phyloP scores from a whole-genome alignment of 2,113 vertebrate species.

The Sapajus apella region DNA sequence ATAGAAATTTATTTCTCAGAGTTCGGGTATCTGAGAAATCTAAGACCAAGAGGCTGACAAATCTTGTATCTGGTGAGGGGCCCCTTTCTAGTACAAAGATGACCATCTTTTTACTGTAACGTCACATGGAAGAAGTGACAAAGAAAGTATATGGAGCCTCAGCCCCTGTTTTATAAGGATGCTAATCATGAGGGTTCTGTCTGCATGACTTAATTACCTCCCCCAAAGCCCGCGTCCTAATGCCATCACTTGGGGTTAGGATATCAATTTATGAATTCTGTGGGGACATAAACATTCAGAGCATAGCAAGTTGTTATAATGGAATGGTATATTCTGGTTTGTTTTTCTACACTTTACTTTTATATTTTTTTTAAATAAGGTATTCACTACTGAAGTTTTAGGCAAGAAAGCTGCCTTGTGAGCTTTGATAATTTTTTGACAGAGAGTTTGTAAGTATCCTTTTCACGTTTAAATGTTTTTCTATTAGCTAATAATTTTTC shows the following conservation, averaged over 20 bases:
- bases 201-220: neutral
- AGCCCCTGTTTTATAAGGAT: neutral
- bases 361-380: neutral
- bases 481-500: neutral
- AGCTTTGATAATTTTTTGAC: neutral
- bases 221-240: neutral
- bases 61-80: neutral
- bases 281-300: neutral
- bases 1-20: neutral
- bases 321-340: neutral
- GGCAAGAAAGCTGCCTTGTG: neutral
- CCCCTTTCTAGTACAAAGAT: neutral
- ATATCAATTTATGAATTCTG: neutral
- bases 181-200: neutral
- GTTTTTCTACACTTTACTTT: conserved; percentile 9
- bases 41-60: neutral
- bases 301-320: neutral
- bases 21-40: neutral
- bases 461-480: neutral
- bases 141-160: neutral
- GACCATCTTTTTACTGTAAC: neutral
- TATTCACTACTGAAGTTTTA: conserved; percentile 9
- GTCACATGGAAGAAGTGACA: neutral
- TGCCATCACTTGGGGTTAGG: neutral
- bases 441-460: neutral